Percentiles rank a stretch among this genome's conserved stretches.
Evolutionary conservation across 1,140 invertebrate genomes (phyloP).

Genomic region (Oncopeltus fasciatus): DNA sequence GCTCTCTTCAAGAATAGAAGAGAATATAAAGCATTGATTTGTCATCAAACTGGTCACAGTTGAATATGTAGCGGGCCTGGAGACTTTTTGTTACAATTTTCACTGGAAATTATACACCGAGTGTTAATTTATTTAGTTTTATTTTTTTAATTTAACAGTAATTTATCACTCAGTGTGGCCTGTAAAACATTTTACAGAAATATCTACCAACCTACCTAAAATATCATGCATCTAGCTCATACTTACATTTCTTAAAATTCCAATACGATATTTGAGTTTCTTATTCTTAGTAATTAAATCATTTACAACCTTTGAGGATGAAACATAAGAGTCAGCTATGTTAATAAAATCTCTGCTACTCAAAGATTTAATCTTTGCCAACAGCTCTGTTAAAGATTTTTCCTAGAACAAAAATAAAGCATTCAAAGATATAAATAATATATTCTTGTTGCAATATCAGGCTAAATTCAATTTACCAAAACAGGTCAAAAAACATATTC

Average conservation of each 20-base stretch:
- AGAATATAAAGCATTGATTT: too few species aligned
- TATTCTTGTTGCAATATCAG: neutral
- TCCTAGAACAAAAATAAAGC: neutral
- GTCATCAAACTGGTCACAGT: neutral
- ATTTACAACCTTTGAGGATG: neutral
- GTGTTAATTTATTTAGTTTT: neutral
- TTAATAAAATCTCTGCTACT: neutral
- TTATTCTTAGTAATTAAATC: slow-evolving; percentile 37
- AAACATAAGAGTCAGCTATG: neutral
- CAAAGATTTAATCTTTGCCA: neutral
- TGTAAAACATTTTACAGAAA: slow-evolving; percentile 4
- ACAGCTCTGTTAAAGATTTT: neutral
- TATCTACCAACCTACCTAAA: slow-evolving; percentile 5
- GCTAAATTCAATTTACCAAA: too few species aligned
- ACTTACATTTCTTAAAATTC: slow-evolving; percentile 61
- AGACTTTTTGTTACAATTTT: neutral
- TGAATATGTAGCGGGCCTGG: neutral
- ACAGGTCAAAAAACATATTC: too few species aligned
- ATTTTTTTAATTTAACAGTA: neutral
- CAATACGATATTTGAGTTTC: slow-evolving; percentile 68
- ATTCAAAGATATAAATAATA: neutral
- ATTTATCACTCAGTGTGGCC: slow-evolving; percentile 1
- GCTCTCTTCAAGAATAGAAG: too few species aligned
- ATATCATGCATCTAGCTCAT: slow-evolving; percentile 11
- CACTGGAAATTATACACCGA: neutral